Evolutionary conservation across 2,888 invertebrate species (phyloP).

Genomic region (Galerucella nymphaeae): DNA sequence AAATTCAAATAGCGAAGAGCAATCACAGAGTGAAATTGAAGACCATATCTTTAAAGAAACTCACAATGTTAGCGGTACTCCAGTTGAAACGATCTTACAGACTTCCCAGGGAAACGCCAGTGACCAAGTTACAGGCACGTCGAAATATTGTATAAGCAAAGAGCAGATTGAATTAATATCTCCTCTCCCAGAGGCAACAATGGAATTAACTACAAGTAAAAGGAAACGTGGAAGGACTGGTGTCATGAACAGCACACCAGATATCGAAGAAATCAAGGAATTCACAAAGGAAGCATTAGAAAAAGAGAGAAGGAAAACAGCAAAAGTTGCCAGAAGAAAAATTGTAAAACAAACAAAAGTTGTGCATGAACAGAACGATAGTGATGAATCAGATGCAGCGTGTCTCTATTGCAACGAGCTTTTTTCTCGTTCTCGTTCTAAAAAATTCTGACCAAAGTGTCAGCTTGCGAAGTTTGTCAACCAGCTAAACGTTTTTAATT

Average conservation of each 20-base stretch:
- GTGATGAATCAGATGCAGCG: too few relatives aligned
- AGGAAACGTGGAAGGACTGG: slow-evolving; percentile 15
- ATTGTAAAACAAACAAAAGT: too few relatives aligned
- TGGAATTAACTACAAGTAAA: slow-evolving; percentile 2
- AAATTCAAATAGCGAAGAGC: slow-evolving; percentile 6
- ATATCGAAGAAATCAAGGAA: slow-evolving; percentile 20
- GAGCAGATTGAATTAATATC: background rate
- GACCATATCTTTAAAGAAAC: background rate
- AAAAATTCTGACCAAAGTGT: too few relatives aligned
- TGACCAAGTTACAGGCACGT: background rate
- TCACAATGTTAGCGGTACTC: background rate
- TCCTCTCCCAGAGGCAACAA: slow-evolving; percentile 6
- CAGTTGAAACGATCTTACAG: background rate
- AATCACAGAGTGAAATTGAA: slow-evolving; percentile 7
- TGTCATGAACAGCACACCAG: slow-evolving; percentile 20
- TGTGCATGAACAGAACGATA: too few relatives aligned
- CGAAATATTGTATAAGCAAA: background rate
- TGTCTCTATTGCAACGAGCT: too few relatives aligned
- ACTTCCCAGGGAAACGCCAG: background rate
- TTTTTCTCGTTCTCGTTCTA: too few relatives aligned
- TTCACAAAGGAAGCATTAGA: background rate
- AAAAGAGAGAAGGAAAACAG: slow-evolving; percentile 17
- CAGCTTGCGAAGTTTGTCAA: too few relatives aligned
- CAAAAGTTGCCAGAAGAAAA: slow-evolving; percentile 22
- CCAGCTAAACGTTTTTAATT: too few relatives aligned